Evolutionary conservation across 35 echinoderm and acorn worm species (phyloP).

Genomic region (Holothuria glaberrima): DNA sequence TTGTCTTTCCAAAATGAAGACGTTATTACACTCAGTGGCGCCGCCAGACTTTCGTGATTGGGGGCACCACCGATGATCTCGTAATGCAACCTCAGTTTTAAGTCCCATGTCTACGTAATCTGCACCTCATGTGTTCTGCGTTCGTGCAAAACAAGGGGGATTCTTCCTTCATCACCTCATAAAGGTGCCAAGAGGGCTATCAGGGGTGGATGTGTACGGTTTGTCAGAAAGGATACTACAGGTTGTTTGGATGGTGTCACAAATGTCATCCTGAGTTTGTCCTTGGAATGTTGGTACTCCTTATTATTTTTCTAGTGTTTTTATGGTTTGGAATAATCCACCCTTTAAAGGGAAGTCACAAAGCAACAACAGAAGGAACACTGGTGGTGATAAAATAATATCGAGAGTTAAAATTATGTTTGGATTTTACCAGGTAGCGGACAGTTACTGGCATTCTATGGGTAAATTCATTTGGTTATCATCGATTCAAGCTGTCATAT

Average conservation of each 20-base stretch:
- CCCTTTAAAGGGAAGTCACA: not conserved
- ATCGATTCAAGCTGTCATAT: not conserved
- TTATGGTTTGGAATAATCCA: not conserved
- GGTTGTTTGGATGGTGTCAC: constrained; percentile 3
- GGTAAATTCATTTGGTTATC: not conserved
- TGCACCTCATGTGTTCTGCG: too few relatives aligned
- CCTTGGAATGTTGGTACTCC: too few relatives aligned
- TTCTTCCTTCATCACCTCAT: too few relatives aligned
- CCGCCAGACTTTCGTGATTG: too few relatives aligned
- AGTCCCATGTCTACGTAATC: too few relatives aligned
- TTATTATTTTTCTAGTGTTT: not conserved
- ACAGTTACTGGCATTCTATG: not conserved
- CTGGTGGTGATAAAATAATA: not conserved
- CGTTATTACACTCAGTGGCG: too few relatives aligned
- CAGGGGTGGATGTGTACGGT: constrained; percentile 42
- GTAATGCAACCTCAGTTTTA: too few relatives aligned
- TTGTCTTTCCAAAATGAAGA: too few relatives aligned
- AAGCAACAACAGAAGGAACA: not conserved
- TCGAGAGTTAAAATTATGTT: constrained; percentile 42
- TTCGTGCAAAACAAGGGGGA: too few relatives aligned
- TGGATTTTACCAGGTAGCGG: constrained; percentile 48
- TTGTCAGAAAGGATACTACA: not conserved
- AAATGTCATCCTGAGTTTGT: not conserved
- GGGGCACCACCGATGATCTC: too few relatives aligned
- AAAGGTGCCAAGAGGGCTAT: constrained; percentile 41